Evolutionary conservation across 2,797 vertebrate species (phyloP), one percentile per base, ranked within the genome.

Genomic region (Pseudopleuronectes americanus): DNA sequence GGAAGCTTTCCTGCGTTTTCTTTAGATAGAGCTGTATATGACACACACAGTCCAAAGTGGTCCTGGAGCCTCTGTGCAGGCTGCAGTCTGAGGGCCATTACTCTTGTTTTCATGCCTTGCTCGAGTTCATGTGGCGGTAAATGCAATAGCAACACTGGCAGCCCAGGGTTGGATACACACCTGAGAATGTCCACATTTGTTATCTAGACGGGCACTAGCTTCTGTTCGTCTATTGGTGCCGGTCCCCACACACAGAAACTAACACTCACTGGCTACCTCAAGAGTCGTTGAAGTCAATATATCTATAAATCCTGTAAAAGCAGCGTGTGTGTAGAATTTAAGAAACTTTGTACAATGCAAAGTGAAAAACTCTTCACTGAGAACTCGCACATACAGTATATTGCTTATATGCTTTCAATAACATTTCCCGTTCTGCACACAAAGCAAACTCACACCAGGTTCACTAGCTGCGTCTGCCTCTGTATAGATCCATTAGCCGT

Each of bases 1-100:
- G n/a, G 65, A 69, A 62, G 65, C 64, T 71, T 49, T 64, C 49
- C 59, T 59, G 52, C 48, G 28, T 66, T 74, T 79, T 47, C n/a
- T 77, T 47, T 16, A 53, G 53, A 76, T 60, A 22, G 66, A 83
- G 63, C 55, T 63, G 24, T 76, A 59, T 59, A 62, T 64, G 64
- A 31, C 51, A 19, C 57, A 26, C 69, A 58, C 58, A 9, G 55
- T 45, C 26, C 51, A 67, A 31, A 73, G 71, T 73, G 62, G 55
- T 26, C 1, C 57, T 74, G 45, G 31, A 76, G 74, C 54, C 33
- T 79, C 24, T 0, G 8, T 22, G 38, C 49, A 73, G 76, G 60
- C 47, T 52, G 14, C n/a, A 28, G 41, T 58, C 64, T 64, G 24
- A 61, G 57, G 48, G 62, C 45, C 68, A 70, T 84, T 68, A 64